These are phyloP conservation scores for Adela reaumurella DNA, from an alignment of 2,888 invertebrate genomes.

Conservation along the genomic window DNA sequence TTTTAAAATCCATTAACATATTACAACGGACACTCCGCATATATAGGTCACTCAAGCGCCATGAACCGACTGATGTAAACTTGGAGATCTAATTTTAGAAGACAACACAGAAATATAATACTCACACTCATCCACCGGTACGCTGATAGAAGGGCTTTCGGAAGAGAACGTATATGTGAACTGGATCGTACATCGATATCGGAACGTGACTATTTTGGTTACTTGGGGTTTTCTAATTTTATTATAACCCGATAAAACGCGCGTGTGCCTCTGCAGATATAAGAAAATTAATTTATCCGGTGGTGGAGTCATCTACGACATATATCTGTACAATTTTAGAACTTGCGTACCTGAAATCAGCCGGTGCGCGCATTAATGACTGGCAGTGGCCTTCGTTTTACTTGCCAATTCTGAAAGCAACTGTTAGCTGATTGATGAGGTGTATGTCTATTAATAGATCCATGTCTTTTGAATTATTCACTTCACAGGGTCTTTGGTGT, in stretches of 20 bases:
- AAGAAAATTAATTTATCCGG: not conserved
- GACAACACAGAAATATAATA: not conserved
- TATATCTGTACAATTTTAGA: not conserved
- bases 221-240: too few species aligned
- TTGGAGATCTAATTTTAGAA: not conserved
- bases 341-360: constrained; percentile 25
- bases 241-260: too few species aligned
- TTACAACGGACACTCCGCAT: too few species aligned
- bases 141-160: not conserved
- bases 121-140: not conserved
- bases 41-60: not conserved
- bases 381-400: constrained; percentile 21
- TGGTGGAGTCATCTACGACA: not conserved
- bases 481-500: not conserved
- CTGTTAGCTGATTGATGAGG: constrained; percentile 35
- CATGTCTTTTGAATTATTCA: not conserved
- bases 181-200: not conserved
- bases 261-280: not conserved
- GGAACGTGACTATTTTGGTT: not conserved
- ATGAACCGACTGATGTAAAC: not conserved
- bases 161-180: not conserved
- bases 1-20: too few species aligned
- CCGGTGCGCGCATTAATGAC: constrained; percentile 17
- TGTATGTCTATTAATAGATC: constrained; percentile 25
- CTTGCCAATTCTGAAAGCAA: constrained; percentile 30